phyloP scores from a whole-genome alignment of 2,888 invertebrate species.

The Macrosiphum euphorbiae region DNA sequence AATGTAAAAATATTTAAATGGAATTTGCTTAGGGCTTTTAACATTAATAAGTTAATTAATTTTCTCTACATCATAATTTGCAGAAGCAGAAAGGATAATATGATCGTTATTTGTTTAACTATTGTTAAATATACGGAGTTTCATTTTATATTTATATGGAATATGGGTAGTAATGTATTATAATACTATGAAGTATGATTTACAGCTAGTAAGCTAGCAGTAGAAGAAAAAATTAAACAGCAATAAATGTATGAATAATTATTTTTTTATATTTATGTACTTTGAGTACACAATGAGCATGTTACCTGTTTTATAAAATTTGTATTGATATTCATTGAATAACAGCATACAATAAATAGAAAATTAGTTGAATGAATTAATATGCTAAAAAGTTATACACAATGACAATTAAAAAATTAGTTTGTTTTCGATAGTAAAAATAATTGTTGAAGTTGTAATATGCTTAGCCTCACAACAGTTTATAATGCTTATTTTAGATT shows the following conservation, averaged over 20 bases:
- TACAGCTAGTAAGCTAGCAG: not conserved
- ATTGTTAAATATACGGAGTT: not conserved
- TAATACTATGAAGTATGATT: not conserved
- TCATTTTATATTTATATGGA: not conserved
- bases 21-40: not conserved
- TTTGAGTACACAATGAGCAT: not conserved
- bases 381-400: not conserved
- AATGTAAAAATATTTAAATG: slow-evolving; percentile 26
- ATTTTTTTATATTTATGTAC: not conserved
- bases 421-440: not conserved
- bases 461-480: not conserved
- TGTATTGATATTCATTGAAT: not conserved
- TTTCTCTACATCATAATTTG: not conserved
- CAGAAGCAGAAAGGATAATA: not conserved
- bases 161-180: not conserved
- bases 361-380: not conserved
- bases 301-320: not conserved
- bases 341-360: not conserved
- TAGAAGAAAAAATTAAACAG: not conserved
- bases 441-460: not conserved
- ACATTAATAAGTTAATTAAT: not conserved
- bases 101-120: not conserved
- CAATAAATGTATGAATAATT: not conserved
- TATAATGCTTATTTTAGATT: too few relatives aligned
- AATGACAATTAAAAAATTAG: not conserved